These are phyloP conservation scores for Pelmatolapia mariae DNA, from an alignment of 2,113 vertebrate genomes.

Conservation along the genomic window DNA sequence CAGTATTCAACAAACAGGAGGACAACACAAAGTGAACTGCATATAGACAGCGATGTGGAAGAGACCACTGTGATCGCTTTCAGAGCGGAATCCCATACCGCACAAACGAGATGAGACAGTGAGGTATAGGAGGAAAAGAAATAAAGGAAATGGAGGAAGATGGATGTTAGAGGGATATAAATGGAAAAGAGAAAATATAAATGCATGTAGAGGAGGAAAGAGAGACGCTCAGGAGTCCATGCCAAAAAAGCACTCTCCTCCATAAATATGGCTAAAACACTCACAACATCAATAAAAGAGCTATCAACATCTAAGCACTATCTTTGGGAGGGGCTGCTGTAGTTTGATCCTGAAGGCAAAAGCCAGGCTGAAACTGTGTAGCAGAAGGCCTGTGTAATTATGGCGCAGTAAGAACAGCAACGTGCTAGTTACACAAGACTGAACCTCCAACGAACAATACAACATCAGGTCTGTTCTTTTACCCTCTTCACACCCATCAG, in stretches of 20 bases:
- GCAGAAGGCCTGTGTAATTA: background rate
- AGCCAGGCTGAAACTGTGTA: background rate
- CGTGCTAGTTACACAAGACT: background rate
- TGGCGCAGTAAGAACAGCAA: background rate
- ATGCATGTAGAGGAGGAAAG: background rate
- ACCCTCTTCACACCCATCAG: background rate
- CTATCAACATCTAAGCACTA: constrained; percentile 12
- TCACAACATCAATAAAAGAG: constrained; percentile 50
- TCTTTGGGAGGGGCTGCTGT: background rate
- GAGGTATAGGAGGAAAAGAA: background rate
- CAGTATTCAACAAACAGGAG: background rate
- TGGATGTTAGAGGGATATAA: constrained; percentile 12
- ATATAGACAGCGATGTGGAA: background rate
- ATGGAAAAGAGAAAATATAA: constrained; percentile 23
- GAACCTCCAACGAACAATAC: background rate
- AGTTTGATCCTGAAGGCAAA: background rate
- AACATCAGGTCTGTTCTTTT: background rate
- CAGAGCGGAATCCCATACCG: background rate
- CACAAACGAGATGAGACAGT: background rate
- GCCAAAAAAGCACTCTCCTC: constrained; percentile 52
- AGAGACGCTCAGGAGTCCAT: background rate
- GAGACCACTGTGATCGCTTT: background rate
- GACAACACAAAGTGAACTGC: background rate
- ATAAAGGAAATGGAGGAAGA: constrained; percentile 7
- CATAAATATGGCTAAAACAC: constrained; percentile 30